Conservation (phyloP, 2,113 vertebrate genomes). For the Speoplatyrhinus poulsoni region DNA sequence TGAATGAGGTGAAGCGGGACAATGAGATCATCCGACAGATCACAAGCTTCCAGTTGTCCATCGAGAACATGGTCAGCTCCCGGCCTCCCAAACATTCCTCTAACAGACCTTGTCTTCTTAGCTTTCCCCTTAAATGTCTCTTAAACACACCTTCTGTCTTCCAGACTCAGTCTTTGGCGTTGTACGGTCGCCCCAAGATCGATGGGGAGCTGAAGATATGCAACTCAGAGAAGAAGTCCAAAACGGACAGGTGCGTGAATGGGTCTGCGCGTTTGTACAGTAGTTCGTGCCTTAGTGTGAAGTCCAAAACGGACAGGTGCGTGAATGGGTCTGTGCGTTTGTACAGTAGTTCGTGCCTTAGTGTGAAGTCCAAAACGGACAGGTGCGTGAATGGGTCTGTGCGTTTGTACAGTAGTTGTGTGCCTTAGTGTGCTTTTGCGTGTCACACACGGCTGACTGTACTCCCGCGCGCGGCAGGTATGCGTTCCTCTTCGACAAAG, state of each 20-base stretch:
- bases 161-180: conserved; percentile 85
- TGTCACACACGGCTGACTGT: background rate
- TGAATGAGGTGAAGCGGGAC: conserved; percentile 91
- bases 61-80: conserved; percentile 80
- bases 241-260: conserved; percentile 85
- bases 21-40: conserved; percentile 89
- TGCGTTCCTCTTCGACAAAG: conserved; percentile 91
- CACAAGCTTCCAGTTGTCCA: conserved; percentile 87
- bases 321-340: background rate
- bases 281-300: conserved; percentile 18
- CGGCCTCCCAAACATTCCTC: background rate
- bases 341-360: background rate
- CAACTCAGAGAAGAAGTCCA: conserved; percentile 83
- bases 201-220: conserved; percentile 91
- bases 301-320: conserved; percentile 91
- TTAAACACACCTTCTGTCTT: background rate
- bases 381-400: conserved; percentile 71
- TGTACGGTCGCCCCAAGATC: conserved; percentile 89
- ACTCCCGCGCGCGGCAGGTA: conserved; percentile 75
- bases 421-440: background rate
- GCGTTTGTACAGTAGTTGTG: background rate
- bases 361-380: conserved; percentile 85
- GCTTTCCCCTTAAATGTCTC: background rate
- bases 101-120: background rate
- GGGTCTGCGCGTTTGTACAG: background rate